Conservation (phyloP, 2,113 vertebrate species). For the Cercopithecus mona region DNA sequence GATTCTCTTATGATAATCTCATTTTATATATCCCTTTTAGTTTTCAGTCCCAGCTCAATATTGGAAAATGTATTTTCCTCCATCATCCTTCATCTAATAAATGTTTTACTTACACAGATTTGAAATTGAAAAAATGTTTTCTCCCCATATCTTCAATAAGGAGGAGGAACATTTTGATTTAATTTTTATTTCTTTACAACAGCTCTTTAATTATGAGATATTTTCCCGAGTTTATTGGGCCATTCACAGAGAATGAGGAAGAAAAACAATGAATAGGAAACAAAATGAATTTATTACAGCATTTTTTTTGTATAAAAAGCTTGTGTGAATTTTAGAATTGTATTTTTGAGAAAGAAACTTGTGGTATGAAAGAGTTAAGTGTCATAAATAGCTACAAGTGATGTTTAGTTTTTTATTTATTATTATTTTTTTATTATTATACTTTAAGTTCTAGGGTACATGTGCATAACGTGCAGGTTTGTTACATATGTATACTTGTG, state of each 20-base stretch:
- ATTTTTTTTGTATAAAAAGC: not conserved
- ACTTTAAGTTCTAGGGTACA: no score
- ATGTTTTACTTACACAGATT: not conserved
- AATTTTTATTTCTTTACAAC: not conserved
- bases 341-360: conserved; percentile 14
- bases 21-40: not conserved
- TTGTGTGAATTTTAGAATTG: not conserved
- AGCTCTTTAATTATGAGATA: not conserved
- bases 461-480: no score
- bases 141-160: not conserved
- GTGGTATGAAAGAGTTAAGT: not conserved
- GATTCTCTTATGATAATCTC: not conserved
- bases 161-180: not conserved
- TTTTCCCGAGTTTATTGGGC: not conserved
- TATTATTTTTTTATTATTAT: no score
- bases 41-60: not conserved
- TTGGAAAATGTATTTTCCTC: not conserved
- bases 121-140: not conserved
- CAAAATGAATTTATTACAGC: not conserved
- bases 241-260: not conserved
- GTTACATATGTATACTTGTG: no score
- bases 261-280: not conserved
- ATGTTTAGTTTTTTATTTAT: not conserved
- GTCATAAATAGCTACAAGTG: not conserved
- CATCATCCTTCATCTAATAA: not conserved